Base-by-base conservation (phyloP, 2,888 invertebrate genomes). In the Habroteleia sp. region DNA sequence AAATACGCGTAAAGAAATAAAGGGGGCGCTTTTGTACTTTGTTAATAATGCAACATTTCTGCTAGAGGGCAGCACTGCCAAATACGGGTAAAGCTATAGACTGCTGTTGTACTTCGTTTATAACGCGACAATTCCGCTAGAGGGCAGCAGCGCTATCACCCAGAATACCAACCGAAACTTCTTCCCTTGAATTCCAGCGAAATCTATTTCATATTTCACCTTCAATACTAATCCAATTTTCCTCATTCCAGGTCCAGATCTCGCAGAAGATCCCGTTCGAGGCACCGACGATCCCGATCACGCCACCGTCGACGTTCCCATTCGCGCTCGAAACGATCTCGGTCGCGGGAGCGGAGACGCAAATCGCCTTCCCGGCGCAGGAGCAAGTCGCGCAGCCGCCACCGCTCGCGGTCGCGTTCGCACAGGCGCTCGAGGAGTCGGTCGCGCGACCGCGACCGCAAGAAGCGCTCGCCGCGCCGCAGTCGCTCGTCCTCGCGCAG, bases 261-360 rank as follows among this genome's bases (percentile, higher is more conserved):
- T 0, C 78, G 84, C 0, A 79, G 85, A 27, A 80, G 88, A 77
- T 81, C 88, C 0, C 83, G 88, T 0, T 88, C 88, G 0, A 81
- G 87, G 4, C 88, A 89, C 87, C 84, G 87, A 54, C 82, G 87
- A 74, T 81, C 88, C 2, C 84, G 88, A 2, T 88, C 88, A 0
- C 82, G 88, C 0, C 88, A 91, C 10, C 88, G 91, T 0, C 91
- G 91, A 37, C 91, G 93, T 75, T 91, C 93, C 0, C 90, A 89
- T 7, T 89, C 89, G 0, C 86, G 92, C 3, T 68, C 87, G 77
- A 87, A 88, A 75, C 84, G 87, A 1, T 89, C 89, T 0, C 80
- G 89, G 1, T 89, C 89, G 0, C 85, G 87, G 17, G 88, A 88
- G 7, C 85, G 87, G 0, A 77, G 85, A 33, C 80, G 84, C 7